These are phyloP conservation scores for Apotomis betuletana DNA, from an alignment of 2,888 invertebrate species.

Conservation along the genomic window DNA sequence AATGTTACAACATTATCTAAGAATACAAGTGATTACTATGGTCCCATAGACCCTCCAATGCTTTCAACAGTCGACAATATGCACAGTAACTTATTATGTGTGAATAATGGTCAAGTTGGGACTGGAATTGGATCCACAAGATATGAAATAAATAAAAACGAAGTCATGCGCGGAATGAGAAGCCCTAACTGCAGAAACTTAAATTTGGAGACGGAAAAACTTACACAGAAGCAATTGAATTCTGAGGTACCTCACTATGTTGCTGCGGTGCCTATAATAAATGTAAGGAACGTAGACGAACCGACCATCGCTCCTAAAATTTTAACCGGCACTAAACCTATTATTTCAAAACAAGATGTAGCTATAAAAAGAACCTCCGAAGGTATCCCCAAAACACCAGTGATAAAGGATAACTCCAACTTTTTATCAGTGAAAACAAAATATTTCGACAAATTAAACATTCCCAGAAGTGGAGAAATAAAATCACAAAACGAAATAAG, in stretches of 20 bases:
- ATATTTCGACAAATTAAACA: conserved; percentile 58
- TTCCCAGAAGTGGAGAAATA: conserved; percentile 56
- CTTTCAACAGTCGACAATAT: conserved; percentile 57
- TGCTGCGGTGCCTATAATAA: conserved; percentile 67
- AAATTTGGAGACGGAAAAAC: conserved; percentile 61
- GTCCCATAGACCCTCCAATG: conserved; percentile 42
- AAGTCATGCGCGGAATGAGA: conserved; percentile 59
- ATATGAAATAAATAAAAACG: conserved; percentile 64
- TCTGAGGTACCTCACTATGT: conserved; percentile 58
- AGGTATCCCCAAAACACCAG: conserved; percentile 63
- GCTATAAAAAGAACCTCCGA: conserved; percentile 68
- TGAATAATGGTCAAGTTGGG: conserved; percentile 54
- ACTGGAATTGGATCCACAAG: conserved; percentile 55
- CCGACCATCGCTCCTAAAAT: conserved; percentile 54
- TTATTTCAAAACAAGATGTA: conserved; percentile 60
- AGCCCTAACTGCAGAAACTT: conserved; percentile 58
- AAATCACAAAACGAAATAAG: conserved; percentile 69
- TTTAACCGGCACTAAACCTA: conserved; percentile 57
- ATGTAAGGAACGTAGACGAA: conserved; percentile 73
- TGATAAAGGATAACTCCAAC: conserved; percentile 67
- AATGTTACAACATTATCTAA: conserved; percentile 61
- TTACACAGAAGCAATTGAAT: conserved; percentile 54
- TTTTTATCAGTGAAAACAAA: conserved; percentile 60
- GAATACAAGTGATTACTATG: conserved; percentile 55
- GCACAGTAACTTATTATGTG: conserved; percentile 51